Conservation (phyloP, 2,888 invertebrate species). For the Patella depressa region DNA sequence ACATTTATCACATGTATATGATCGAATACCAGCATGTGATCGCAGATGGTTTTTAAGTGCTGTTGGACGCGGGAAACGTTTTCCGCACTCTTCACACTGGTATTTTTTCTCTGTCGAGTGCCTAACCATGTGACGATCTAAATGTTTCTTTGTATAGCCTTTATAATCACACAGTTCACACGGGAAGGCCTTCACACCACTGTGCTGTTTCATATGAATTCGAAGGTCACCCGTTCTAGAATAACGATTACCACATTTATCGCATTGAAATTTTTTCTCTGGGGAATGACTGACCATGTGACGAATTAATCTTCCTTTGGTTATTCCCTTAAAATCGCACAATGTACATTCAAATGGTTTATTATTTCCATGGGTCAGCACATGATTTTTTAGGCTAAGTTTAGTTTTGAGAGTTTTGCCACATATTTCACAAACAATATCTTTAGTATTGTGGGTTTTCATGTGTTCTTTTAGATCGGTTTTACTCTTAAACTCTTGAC, state of each 20-base stretch:
- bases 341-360: not conserved
- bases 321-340: not conserved
- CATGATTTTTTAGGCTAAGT: no score
- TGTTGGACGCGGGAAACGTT: not conserved
- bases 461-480: no score
- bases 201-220: not conserved
- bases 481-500: no score
- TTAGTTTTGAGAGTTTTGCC: no score
- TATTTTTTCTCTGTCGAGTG: not conserved
- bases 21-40: not conserved
- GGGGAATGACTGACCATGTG: not conserved
- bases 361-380: no score
- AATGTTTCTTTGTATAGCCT: not conserved
- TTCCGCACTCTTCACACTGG: not conserved
- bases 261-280: not conserved
- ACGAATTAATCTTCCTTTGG: not conserved
- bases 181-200: not conserved
- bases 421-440: no score
- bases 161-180: slow-evolving; percentile 7
- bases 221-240: not conserved
- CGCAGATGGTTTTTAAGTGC: not conserved
- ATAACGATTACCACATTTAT: not conserved
- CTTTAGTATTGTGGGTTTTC: no score
- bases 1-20: not conserved
- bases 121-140: not conserved